Evolutionary conservation across 2,888 invertebrate species (phyloP).

Genomic region (Acrobasis repandana): DNA sequence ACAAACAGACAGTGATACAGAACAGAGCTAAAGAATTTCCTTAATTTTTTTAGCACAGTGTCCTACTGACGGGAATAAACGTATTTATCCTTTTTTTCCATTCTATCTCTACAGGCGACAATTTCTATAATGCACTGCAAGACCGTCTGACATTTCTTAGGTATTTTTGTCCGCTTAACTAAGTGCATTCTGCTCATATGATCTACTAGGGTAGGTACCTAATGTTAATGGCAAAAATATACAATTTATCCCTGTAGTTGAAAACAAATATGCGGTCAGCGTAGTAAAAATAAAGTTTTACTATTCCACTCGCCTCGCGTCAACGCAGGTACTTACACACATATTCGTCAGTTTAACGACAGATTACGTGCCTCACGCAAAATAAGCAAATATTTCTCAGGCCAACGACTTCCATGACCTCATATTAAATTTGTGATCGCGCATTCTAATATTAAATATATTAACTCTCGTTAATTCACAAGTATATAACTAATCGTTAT

Average conservation of each 20-base stretch:
- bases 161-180: no score
- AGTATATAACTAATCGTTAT: neutral
- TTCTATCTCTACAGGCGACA: no score
- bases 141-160: no score
- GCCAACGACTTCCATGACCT: neutral
- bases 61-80: no score
- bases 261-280: conserved; percentile 1
- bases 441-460: neutral
- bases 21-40: no score
- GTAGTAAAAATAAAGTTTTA: neutral
- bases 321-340: neutral
- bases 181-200: no score
- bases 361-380: conserved; percentile 16
- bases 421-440: conserved; percentile 1
- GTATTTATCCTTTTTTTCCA: no score
- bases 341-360: conserved; percentile 12
- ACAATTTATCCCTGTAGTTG: neutral
- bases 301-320: conserved; percentile 1
- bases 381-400: conserved; percentile 18
- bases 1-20: no score
- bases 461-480: neutral
- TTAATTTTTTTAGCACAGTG: no score
- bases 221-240: no score
- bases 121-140: no score
- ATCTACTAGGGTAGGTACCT: no score